phyloP scores from a whole-genome alignment of 2,113 vertebrate species.

The Apeltes quadracus region DNA sequence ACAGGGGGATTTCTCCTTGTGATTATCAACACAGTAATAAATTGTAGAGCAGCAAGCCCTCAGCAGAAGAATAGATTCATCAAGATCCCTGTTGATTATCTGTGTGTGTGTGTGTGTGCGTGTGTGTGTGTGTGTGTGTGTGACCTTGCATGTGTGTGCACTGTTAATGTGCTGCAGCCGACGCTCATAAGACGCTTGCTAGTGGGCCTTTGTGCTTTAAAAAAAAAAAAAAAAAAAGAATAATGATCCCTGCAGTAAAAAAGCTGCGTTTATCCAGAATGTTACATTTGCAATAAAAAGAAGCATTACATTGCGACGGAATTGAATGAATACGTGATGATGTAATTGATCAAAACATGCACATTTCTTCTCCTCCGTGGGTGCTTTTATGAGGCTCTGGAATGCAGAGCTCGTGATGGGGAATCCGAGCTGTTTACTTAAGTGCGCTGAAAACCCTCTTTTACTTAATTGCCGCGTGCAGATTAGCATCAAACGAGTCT shows the following conservation, averaged over 20 bases:
- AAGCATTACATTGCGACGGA: not conserved
- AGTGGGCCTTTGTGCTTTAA: not conserved
- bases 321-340: not conserved
- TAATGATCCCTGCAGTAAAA: not conserved
- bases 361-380: too few species aligned
- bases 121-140: constrained; percentile 3
- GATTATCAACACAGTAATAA: constrained; percentile 1
- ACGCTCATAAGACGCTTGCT: not conserved
- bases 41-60: not conserved
- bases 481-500: not conserved
- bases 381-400: not conserved
- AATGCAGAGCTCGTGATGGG: not conserved
- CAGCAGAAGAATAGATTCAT: constrained; percentile 37
- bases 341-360: not conserved
- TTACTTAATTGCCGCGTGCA: not conserved
- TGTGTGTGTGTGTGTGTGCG: constrained; percentile 24
- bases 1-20: not conserved
- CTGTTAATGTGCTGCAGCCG: too few species aligned
- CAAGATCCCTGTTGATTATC: constrained; percentile 29
- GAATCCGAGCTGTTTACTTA: not conserved
- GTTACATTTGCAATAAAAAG: constrained; percentile 3
- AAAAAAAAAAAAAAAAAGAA: not conserved
- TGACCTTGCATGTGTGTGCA: constrained; percentile 46
- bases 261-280: not conserved
- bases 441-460: not conserved